phyloP scores from a whole-genome alignment of 2,797 vertebrate species.

The Pterois miles region DNA sequence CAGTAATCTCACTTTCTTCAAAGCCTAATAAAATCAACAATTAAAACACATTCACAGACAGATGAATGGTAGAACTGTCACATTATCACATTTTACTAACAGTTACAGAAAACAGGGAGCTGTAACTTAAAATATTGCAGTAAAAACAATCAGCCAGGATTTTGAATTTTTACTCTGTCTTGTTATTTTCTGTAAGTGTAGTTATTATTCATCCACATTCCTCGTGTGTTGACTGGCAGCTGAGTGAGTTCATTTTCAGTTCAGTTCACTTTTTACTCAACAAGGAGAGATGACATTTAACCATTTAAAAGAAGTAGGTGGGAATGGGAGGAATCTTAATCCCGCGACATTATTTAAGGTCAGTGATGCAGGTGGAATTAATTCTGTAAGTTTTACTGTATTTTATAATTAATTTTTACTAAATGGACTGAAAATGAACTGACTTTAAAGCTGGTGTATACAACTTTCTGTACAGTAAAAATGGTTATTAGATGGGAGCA shows the following conservation, averaged over 20 bases:
- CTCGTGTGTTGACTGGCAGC: constrained; percentile 41
- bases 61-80: not conserved
- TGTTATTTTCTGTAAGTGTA: constrained; percentile 27
- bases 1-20: not conserved
- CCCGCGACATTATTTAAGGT: not conserved
- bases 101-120: constrained; percentile 32
- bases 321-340: constrained; percentile 8
- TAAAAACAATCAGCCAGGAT: constrained; percentile 26
- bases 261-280: constrained; percentile 19
- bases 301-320: not conserved
- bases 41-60: not conserved
- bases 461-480: constrained; percentile 32
- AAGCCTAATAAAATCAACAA: not conserved
- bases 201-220: constrained; percentile 67
- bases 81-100: constrained; percentile 21
- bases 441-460: constrained; percentile 29
- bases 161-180: constrained; percentile 10
- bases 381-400: constrained; percentile 10
- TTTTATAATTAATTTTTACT: constrained; percentile 16
- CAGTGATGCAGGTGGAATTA: not conserved
- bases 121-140: constrained; percentile 47
- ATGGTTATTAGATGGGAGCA: constrained; percentile 44
- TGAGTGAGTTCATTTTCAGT: constrained; percentile 54
- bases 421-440: constrained; percentile 47
- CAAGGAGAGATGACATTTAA: constrained; percentile 6